Conservation (phyloP, 2,888 invertebrate genomes). For the Folsomia candida region DNA sequence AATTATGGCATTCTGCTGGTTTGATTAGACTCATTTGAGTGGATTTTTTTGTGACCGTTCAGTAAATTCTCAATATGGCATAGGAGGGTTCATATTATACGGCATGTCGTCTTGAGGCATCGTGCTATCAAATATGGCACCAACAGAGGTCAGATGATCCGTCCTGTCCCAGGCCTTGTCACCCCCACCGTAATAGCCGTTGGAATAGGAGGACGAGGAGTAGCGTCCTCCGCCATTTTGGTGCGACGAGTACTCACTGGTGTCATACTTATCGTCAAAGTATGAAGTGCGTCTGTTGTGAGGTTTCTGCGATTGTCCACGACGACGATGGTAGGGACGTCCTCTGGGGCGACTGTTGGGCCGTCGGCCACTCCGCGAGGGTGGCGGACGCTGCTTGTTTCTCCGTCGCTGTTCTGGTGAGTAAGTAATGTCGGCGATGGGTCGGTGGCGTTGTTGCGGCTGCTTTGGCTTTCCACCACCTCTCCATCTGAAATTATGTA, state of each 20-base stretch:
- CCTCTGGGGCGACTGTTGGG: background rate
- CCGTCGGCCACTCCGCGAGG: background rate
- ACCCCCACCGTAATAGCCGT: background rate
- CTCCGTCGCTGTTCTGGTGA: background rate
- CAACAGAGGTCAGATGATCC: no score
- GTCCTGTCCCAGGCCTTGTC: background rate
- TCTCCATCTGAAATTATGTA: conserved; percentile 3
- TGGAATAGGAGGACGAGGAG: no score
- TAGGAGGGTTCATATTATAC: background rate
- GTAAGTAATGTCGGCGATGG: background rate
- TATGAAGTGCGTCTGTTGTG: no score
- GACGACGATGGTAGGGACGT: no score
- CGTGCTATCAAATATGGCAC: background rate
- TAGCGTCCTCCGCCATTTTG: no score
- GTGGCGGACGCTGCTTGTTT: background rate
- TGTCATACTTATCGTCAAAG: background rate
- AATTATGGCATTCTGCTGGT: no score
- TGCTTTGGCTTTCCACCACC: background rate
- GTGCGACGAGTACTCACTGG: no score
- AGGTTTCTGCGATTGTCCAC: no score
- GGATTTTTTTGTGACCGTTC: no score
- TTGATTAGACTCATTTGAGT: no score
- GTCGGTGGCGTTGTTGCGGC: background rate
- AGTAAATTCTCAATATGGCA: no score
- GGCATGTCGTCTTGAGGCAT: background rate